Evolutionary conservation across 2,797 vertebrate species (phyloP), one percentile per base, ranked within the genome.

Genomic region (Hypotaenidia philippensis): DNA sequence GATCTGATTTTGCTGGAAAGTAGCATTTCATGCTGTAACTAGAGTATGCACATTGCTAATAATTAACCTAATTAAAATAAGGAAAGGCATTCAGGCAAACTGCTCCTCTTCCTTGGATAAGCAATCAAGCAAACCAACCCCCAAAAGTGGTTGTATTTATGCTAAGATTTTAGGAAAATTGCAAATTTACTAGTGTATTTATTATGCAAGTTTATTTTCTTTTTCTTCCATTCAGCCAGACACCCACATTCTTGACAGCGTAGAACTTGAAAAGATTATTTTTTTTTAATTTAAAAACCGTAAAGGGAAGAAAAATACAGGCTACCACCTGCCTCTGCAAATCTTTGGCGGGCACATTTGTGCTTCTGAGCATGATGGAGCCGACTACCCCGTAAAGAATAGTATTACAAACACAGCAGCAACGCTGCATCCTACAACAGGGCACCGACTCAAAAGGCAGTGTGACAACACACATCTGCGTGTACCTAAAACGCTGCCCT

Each of bases 241-340:
- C 94, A 94, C 96, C 95, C 96, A 96, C 95, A 94, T 90, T 83
- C 87, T 81, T 96, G 91, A 94, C 94, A 95, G 92, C 76, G 80
- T 66, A 90, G 80, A 96, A 93, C 94, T 94, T 84, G 94, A 88
- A 95, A 95, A 91, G 20, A 50, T 82, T 44, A 41, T 19, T 44
- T 44, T 94, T 89, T 87, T 63, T 71, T 38, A 7, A 84, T 87
- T 93, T 79, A 80, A 90, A 94, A 95, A 85, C 90, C 94, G 92
- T 64, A 93, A 93, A 93, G 18, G 6, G 83, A 93, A 87, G 68
- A 87, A 94, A 96, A 96, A 82, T 34, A 77, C 34, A 78, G 92
- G 83, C 89, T 91, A 78, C 65, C 93, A 94, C 90, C 77, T 93
- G 65, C 93, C 95, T 94, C 80, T 89, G 49, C 72, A 94, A 90